phyloP scores from a whole-genome alignment of 2,888 invertebrate species.

The Andrena minutula region DNA sequence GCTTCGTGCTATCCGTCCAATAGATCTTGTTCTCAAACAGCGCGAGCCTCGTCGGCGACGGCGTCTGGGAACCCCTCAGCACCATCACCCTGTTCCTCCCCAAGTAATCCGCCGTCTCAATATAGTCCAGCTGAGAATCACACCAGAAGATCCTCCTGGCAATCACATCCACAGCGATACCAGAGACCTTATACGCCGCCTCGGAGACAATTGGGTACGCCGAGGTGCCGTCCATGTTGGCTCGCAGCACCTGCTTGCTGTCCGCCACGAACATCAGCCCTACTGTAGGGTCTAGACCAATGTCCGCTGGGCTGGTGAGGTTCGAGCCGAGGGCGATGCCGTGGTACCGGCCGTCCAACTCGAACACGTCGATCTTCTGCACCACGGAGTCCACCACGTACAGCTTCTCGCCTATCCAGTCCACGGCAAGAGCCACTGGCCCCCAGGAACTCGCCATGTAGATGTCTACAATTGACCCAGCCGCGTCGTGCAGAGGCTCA shows the following conservation, averaged over 20 bases:
- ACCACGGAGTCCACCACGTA: slow-evolving; percentile 97
- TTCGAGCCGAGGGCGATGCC: slow-evolving; percentile 97
- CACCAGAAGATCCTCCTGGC: slow-evolving; percentile 97
- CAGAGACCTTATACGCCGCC: slow-evolving; percentile 97
- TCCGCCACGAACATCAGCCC: slow-evolving; percentile 96
- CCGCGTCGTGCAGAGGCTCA: slow-evolving; percentile 81
- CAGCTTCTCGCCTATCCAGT: slow-evolving; percentile 98
- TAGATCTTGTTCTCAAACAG: slow-evolving; percentile 94
- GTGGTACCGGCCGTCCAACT: slow-evolving; percentile 94
- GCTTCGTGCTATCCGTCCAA: slow-evolving; percentile 97
- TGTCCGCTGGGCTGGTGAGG: slow-evolving; percentile 95
- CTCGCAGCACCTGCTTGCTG: slow-evolving; percentile 92
- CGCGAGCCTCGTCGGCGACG: slow-evolving; percentile 93
- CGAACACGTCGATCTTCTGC: slow-evolving; percentile 97
- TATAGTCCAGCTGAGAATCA: slow-evolving; percentile 97
- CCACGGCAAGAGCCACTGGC: slow-evolving; percentile 96
- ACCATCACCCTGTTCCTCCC: slow-evolving; percentile 93
- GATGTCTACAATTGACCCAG: slow-evolving; percentile 87
- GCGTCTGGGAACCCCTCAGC: slow-evolving; percentile 93
- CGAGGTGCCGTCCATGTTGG: slow-evolving; percentile 97
- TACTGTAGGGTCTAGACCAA: slow-evolving; percentile 96
- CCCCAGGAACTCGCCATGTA: slow-evolving; percentile 94
- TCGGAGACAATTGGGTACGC: slow-evolving; percentile 94
- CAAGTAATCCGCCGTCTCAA: slow-evolving; percentile 97
- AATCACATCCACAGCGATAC: slow-evolving; percentile 96